phyloP scores from a whole-genome alignment of 2,888 invertebrate species.

The Drosophila rellima region DNA sequence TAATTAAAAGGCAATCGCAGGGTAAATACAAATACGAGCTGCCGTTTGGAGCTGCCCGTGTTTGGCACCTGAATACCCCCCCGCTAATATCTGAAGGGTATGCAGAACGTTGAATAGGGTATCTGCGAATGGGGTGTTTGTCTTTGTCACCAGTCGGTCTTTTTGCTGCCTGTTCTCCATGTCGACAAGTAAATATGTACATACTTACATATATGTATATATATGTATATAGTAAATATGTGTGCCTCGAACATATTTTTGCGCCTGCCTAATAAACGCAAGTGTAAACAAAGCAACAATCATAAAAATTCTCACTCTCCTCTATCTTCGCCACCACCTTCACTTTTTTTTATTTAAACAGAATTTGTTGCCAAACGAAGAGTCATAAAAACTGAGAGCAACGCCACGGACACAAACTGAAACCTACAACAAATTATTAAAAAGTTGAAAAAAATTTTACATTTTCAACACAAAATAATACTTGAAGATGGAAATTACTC shows the following conservation, averaged over 20 bases:
- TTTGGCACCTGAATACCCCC: conserved; percentile 2
- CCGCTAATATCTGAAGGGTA: background rate
- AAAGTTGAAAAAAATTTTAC: background rate
- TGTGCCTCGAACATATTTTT: conserved; percentile 15
- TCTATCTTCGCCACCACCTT: background rate
- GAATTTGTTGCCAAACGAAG: conserved; percentile 51
- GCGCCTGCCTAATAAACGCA: conserved; percentile 47
- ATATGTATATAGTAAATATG: no score
- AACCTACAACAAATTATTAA: conserved; percentile 2
- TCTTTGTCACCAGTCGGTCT: conserved; percentile 14
- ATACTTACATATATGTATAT: background rate
- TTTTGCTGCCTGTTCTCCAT: background rate
- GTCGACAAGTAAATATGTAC: background rate
- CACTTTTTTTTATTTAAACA: conserved; percentile 51
- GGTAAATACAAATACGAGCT: conserved; percentile 43
- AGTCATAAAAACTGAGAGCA: conserved; percentile 51
- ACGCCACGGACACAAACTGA: background rate
- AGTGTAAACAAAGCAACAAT: conserved; percentile 60
- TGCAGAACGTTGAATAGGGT: no score
- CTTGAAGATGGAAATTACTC: background rate
- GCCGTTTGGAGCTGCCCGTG: conserved; percentile 2
- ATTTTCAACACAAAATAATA: background rate
- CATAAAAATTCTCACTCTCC: conserved; percentile 15
- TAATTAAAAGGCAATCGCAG: conserved; percentile 68
- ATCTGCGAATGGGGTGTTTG: conserved; percentile 2